phyloP scores from a whole-genome alignment of 2,113 vertebrate species.

The Cavia aperea region DNA sequence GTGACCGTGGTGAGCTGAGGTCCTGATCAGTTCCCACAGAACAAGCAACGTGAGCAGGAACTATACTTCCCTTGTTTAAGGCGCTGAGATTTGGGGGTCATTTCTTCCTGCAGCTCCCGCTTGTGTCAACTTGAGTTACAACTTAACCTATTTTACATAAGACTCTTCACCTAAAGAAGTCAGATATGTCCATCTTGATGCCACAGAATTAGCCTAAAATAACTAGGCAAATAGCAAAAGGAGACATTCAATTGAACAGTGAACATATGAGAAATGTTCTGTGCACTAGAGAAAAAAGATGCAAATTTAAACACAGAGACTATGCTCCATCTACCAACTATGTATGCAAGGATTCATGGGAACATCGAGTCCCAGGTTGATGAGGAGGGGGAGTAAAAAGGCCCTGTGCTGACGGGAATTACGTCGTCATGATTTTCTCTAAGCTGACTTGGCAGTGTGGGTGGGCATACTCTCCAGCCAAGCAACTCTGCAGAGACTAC shows the following conservation, averaged over 20 bases:
- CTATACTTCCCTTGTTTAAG: neutral
- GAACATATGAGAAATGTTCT: neutral
- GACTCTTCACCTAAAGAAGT: neutral
- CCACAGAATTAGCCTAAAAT: slow-evolving; percentile 3
- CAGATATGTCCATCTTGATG: neutral
- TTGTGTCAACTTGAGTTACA: too few species aligned
- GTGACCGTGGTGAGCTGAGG: neutral
- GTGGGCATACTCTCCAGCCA: too few species aligned
- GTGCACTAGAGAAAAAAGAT: neutral
- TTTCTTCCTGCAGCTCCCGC: neutral
- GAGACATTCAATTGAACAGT: neutral
- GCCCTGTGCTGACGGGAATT: too few species aligned
- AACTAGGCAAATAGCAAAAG: neutral
- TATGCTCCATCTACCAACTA: neutral
- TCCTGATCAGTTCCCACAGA: neutral
- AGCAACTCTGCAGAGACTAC: neutral
- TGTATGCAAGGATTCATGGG: neutral
- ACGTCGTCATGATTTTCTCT: neutral
- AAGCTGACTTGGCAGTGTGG: neutral
- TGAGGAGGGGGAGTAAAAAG: neutral
- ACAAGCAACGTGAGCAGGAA: neutral
- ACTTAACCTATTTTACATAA: neutral
- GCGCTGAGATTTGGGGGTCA: neutral
- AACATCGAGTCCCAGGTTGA: accelerated
- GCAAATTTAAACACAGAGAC: neutral